phyloP scores from a whole-genome alignment of 2,113 vertebrate species.

The Caracal caracal region DNA sequence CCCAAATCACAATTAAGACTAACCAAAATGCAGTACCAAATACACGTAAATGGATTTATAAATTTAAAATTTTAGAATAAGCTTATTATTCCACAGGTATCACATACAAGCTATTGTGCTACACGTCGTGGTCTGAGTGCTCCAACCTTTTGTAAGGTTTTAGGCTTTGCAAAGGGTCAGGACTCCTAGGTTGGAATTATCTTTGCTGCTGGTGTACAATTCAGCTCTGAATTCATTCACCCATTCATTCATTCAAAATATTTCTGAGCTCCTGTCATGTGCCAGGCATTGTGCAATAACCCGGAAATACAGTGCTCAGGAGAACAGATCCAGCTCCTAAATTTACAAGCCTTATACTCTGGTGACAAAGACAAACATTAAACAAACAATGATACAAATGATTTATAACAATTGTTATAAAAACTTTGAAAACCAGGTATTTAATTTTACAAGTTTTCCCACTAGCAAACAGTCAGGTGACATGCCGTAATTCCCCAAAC shows the following conservation, averaged over 20 bases:
- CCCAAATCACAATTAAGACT: not conserved
- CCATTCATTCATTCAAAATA: not conserved
- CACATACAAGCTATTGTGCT: not conserved
- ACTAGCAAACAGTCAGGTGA: not conserved
- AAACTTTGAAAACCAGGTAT: not conserved
- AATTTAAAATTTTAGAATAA: constrained; percentile 5
- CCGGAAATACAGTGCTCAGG: not conserved
- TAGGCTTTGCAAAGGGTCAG: not conserved
- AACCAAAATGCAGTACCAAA: constrained; percentile 30
- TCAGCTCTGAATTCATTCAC: constrained; percentile 8
- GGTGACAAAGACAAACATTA: constrained; percentile 20
- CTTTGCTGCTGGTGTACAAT: not conserved
- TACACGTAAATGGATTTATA: constrained; percentile 41
- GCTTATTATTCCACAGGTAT: not conserved
- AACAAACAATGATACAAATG: not conserved
- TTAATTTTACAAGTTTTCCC: not conserved
- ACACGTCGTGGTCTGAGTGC: not conserved
- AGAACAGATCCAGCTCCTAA: not conserved
- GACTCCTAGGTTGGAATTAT: not conserved
- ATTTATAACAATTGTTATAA: constrained; percentile 9
- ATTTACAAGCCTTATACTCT: not conserved
- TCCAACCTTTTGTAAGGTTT: not conserved
- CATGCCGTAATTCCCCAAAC: not conserved
- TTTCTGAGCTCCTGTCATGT: not conserved
- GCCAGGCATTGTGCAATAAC: not conserved